Percentiles rank a stretch among this genome's conserved stretches.
Evolutionary conservation across 2,113 vertebrate genomes (phyloP).

Genomic region (Paramormyrops kingsleyae): DNA sequence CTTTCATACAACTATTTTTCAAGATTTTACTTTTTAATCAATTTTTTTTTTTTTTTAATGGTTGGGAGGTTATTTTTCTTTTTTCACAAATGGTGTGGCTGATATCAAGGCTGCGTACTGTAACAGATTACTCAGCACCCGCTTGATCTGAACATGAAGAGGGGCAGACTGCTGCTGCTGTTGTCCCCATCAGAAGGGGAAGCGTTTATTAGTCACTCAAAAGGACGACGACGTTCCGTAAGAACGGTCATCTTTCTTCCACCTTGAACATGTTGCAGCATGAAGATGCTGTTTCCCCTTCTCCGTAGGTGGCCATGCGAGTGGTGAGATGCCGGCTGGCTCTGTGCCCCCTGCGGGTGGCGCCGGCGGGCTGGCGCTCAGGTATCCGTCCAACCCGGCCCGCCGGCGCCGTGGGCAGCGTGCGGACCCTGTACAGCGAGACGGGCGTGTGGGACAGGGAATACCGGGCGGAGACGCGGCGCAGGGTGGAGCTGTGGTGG

Average conservation of each 20-base stretch:
- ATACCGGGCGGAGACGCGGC: constrained; percentile 74
- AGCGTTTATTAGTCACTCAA: background rate
- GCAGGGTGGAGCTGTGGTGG: constrained; percentile 83
- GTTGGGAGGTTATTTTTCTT: background rate
- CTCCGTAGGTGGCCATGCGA: constrained; percentile 58
- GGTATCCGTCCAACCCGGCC: background rate
- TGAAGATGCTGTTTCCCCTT: background rate
- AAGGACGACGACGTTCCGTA: background rate
- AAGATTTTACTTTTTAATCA: background rate
- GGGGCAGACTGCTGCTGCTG: background rate
- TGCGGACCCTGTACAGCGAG: constrained; percentile 70
- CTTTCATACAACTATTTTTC: background rate
- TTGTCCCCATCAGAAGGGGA: background rate
- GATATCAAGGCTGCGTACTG: background rate
- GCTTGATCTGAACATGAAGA: background rate
- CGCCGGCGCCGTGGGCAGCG: background rate
- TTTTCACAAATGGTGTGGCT: background rate
- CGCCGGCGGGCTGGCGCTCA: constrained; percentile 25
- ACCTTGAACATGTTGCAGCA: background rate
- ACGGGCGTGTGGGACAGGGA: constrained; percentile 78
- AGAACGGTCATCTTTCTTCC: background rate
- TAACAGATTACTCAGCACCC: background rate
- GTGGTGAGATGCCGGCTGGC: constrained; percentile 37
- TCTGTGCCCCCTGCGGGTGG: constrained; percentile 45
- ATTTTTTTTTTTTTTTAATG: background rate